phyloP scores from a whole-genome alignment of 2,888 invertebrate species.

The Nomada flava region DNA sequence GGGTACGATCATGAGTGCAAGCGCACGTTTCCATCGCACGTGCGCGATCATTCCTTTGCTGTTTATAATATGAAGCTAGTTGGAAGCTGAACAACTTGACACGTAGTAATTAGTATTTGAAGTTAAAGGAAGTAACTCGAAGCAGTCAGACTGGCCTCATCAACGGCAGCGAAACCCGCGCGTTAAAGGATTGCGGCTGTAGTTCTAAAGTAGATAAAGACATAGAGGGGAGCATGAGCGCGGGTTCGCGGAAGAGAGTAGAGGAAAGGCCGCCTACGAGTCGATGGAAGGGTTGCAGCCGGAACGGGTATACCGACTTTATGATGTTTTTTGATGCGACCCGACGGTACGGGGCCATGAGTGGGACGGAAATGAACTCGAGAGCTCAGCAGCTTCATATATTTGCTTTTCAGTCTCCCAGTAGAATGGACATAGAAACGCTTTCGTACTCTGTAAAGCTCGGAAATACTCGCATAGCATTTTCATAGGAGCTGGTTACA shows the following conservation, averaged over 20 bases:
- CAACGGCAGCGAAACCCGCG: not conserved
- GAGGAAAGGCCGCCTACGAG: constrained; percentile 39
- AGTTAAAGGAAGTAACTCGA: not conserved
- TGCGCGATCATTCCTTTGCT: too few species aligned
- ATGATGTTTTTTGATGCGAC: constrained; percentile 77
- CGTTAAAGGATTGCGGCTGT: constrained; percentile 24
- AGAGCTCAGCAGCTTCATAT: constrained; percentile 73
- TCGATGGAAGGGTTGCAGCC: constrained; percentile 35
- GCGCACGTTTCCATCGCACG: too few species aligned
- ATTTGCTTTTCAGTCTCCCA: constrained; percentile 72
- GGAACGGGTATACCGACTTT: constrained; percentile 67
- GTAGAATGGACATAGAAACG: constrained; percentile 75
- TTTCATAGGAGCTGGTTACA: constrained; percentile 59
- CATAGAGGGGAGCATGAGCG: not conserved
- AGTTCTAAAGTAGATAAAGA: constrained; percentile 25
- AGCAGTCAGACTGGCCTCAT: not conserved
- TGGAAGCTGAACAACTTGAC: too few species aligned
- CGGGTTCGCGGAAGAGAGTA: constrained; percentile 3
- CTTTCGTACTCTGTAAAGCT: constrained; percentile 69
- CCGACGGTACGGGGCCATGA: constrained; percentile 65
- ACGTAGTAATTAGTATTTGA: not conserved
- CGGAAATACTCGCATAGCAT: constrained; percentile 63
- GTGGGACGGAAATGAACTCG: constrained; percentile 78
- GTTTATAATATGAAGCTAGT: too few species aligned
- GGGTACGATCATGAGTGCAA: too few species aligned